Evolutionary conservation across 2,113 vertebrate species (phyloP), one percentile per base, ranked within the genome.

Genomic region (Centropristis striata): DNA sequence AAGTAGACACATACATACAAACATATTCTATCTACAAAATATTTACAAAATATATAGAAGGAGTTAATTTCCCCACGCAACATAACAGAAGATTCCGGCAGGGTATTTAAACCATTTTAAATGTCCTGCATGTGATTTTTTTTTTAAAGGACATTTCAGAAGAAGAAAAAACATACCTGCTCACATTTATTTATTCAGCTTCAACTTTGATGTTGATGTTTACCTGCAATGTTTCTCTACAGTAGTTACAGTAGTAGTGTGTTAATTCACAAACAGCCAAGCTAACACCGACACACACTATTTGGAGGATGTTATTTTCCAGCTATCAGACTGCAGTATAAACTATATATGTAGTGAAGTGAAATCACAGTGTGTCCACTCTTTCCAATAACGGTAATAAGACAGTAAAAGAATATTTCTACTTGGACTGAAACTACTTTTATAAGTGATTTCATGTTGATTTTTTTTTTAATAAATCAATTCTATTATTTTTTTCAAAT

Each of bases 151-250:
- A n/a, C n/a, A n/a, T n/a, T n/a, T n/a, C n/a, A n/a, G n/a, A n/a
- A n/a, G n/a, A n/a, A n/a, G n/a, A n/a, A n/a, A n/a, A n/a, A 32
- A 21, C 71, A n/a, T 20, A 55, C 18, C 63, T 51, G 13, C 23
- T 65, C 20, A 65, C 20, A 39, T 49, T 32, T 2, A 41, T 58
- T 4, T 14, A 0, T 58, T 59, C 6, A 28, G n/a, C 36, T 75
- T 61, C 20, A 60, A 15, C 8, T 64, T 78, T 44, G 49, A 44
- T 37, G 13, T 78, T 44, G 49, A 44, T 37, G 13, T 69, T 36
- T 69, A 14, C 25, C 5, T n/a, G n/a, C n/a, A n/a, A n/a, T n/a
- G n/a, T n/a, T n/a, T n/a, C n/a, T n/a, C n/a, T n/a, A n/a, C n/a
- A n/a, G n/a, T n/a, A n/a, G 14, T 11, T 16, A 61, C 36, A 59